phyloP scores from a whole-genome alignment of 1,140 invertebrate species.

The Trypoxylus dichotomus region DNA sequence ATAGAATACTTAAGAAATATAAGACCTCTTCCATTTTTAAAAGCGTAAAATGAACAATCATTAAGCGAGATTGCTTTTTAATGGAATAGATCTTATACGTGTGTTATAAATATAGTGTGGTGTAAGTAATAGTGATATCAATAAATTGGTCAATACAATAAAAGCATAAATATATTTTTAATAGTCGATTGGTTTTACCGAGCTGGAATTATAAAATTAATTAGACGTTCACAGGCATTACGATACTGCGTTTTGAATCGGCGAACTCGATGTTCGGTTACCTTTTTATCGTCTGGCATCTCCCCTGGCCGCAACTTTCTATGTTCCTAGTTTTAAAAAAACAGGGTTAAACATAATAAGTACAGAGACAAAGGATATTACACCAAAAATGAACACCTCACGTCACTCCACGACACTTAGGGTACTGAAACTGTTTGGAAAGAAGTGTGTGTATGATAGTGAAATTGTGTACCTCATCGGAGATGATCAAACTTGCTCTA shows the following conservation, averaged over 20 bases:
- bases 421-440: background rate
- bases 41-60: too few relatives aligned
- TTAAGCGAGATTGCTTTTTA: too few relatives aligned
- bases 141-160: slow-evolving; percentile 28
- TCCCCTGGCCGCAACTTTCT: slow-evolving; percentile 90
- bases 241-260: slow-evolving; percentile 32
- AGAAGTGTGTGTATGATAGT: background rate
- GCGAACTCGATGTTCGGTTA: slow-evolving; percentile 62
- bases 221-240: slow-evolving; percentile 41
- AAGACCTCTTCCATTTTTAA: too few relatives aligned
- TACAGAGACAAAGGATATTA: background rate
- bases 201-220: slow-evolving; percentile 53
- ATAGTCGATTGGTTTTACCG: background rate
- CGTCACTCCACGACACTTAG: slow-evolving; percentile 12
- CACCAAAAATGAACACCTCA: slow-evolving; percentile 20
- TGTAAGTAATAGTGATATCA: slow-evolving; percentile 15
- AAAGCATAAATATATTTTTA: slow-evolving; percentile 8
- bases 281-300: slow-evolving; percentile 89
- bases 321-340: slow-evolving; percentile 51
- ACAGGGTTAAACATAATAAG: slow-evolving; percentile 27
- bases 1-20: too few relatives aligned
- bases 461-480: slow-evolving; percentile 78
- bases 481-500: slow-evolving; percentile 85
- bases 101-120: background rate
- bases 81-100: background rate